These are phyloP conservation scores for Sebastes baramenuke DNA, from an alignment of 2,797 vertebrate species.

Conservation along the genomic window DNA sequence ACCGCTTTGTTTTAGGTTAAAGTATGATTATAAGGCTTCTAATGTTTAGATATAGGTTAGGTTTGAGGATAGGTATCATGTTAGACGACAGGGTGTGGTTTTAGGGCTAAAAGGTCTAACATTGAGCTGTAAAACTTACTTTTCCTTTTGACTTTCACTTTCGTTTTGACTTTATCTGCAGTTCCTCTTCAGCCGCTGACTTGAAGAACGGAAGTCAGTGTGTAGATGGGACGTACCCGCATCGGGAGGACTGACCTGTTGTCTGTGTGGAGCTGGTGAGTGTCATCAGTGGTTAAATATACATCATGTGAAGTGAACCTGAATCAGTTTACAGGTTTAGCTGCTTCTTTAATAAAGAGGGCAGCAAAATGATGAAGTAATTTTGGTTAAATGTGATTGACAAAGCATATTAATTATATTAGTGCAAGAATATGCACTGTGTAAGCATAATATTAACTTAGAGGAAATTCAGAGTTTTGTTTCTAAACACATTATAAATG, in stretches of 20 bases:
- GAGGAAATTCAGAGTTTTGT: neutral
- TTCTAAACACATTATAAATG: too few relatives aligned
- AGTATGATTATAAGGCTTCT: too few relatives aligned
- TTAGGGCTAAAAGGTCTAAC: neutral
- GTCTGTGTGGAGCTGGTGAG: slow-evolving; percentile 38
- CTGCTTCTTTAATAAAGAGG: neutral
- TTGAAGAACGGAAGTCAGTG: neutral
- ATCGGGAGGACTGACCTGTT: slow-evolving; percentile 27
- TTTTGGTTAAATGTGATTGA: neutral
- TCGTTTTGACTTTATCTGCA: neutral
- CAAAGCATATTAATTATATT: neutral
- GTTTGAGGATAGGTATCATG: too few relatives aligned
- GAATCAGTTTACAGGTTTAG: neutral
- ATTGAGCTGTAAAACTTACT: neutral
- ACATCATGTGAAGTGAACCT: too few relatives aligned
- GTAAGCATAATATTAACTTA: neutral
- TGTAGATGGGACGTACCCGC: neutral
- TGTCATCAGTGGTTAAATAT: neutral
- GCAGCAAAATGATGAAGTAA: neutral
- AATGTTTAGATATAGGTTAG: too few relatives aligned
- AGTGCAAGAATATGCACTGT: neutral
- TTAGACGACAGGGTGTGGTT: too few relatives aligned
- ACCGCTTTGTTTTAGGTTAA: too few relatives aligned
- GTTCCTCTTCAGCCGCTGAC: rapidly evolving
- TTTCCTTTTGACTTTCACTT: slow-evolving; percentile 12